Evolutionary conservation across 1,140 invertebrate genomes (phyloP).

Genomic region (Calephelis virginiensis): DNA sequence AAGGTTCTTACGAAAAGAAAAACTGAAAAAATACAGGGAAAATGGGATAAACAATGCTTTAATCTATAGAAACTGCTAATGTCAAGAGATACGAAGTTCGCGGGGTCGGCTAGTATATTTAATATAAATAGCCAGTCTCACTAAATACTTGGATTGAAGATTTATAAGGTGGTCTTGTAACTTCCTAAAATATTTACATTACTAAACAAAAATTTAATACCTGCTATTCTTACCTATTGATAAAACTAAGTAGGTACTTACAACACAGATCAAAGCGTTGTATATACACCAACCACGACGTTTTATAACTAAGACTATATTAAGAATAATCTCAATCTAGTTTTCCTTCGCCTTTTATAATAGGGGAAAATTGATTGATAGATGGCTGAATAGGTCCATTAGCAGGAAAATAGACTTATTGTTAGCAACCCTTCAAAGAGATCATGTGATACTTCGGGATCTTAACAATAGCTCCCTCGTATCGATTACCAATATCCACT

Average conservation of each 20-base stretch:
- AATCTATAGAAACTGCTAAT: no score
- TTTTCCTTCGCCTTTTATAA: constrained; percentile 29
- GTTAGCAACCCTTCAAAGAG: background rate
- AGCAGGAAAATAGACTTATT: constrained; percentile 8
- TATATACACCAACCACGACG: constrained; percentile 27
- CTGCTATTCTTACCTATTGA: background rate
- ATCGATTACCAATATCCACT: background rate
- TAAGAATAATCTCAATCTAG: constrained; percentile 21
- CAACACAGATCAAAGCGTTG: background rate
- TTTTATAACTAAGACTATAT: constrained; percentile 12
- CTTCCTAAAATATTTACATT: no score
- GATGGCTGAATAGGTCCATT: constrained; percentile 31
- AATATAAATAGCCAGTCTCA: no score
- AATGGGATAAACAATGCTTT: no score
- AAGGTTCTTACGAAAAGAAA: no score
- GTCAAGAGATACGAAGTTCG: no score
- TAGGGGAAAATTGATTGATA: constrained; percentile 21
- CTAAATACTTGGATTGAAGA: no score
- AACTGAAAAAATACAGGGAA: no score
- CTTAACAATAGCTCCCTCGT: constrained; percentile 12
- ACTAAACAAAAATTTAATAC: background rate
- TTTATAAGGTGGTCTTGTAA: no score
- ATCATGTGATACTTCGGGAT: constrained; percentile 6
- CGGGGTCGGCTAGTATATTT: no score
- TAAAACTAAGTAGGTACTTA: constrained; percentile 2